Evolutionary conservation across 2,888 invertebrate genomes (phyloP).

Genomic region (Melinopterus prodromus): DNA sequence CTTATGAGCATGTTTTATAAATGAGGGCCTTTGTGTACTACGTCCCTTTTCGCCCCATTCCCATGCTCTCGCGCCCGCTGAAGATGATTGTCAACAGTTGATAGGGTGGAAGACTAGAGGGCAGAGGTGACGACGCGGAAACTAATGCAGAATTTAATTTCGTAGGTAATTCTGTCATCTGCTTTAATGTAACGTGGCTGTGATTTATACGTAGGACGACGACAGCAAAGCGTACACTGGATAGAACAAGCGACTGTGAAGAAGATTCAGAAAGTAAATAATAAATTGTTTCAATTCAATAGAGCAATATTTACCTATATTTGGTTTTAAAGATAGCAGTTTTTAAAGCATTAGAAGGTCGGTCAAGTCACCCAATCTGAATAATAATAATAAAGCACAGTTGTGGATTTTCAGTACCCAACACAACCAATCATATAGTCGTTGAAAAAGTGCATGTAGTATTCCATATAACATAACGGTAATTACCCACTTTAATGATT

Average conservation of each 20-base stretch:
- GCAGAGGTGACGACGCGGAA: background rate
- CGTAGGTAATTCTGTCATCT: background rate
- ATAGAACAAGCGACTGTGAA: background rate
- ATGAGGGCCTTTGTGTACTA: background rate
- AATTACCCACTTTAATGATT: too few relatives aligned
- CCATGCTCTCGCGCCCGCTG: background rate
- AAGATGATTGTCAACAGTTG: background rate
- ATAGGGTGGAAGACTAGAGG: background rate
- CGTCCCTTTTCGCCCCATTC: background rate
- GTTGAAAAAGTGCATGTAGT: too few relatives aligned
- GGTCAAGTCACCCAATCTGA: too few relatives aligned
- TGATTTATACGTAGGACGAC: background rate
- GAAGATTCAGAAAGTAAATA: background rate
- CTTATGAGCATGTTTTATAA: slow-evolving; percentile 17
- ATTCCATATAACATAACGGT: too few relatives aligned
- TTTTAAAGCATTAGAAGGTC: too few relatives aligned
- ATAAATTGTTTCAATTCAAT: too few relatives aligned
- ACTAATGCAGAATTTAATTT: background rate
- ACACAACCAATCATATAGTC: too few relatives aligned
- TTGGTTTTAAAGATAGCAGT: too few relatives aligned
- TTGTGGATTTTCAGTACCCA: too few relatives aligned
- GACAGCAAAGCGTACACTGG: background rate
- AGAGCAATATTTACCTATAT: too few relatives aligned
- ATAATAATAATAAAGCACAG: too few relatives aligned
- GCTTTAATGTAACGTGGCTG: background rate